Conservation (phyloP, 2,797 vertebrate species). For the Ceryle rudis region DNA sequence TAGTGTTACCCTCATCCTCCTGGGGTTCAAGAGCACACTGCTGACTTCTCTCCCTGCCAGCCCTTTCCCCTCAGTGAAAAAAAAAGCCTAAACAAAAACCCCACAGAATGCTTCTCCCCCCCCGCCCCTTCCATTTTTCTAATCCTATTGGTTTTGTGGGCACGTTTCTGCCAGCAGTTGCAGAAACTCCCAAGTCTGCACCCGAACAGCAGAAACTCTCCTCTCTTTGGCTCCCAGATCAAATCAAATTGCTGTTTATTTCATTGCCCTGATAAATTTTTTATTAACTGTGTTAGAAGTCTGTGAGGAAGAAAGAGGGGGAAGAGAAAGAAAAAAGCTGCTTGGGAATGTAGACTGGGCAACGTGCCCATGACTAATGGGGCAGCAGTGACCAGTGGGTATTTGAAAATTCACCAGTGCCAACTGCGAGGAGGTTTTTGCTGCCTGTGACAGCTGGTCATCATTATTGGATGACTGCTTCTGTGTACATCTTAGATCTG, state of each 20-base stretch:
- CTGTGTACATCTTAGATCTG: constrained; percentile 67
- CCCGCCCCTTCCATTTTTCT: not conserved
- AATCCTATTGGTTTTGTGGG: not conserved
- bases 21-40: not conserved
- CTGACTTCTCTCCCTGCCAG: not conserved
- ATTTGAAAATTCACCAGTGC: constrained; percentile 69
- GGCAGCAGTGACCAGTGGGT: constrained; percentile 60
- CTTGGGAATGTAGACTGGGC: constrained; percentile 70
- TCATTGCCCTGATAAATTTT: constrained; percentile 64
- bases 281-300: constrained; percentile 65
- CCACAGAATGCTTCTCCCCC: too few species aligned
- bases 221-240: constrained; percentile 33
- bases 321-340: constrained; percentile 14
- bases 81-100: not conserved
- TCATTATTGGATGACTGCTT: constrained; percentile 56
- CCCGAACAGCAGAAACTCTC: constrained; percentile 30
- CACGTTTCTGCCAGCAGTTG: constrained; percentile 6
- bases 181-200: not conserved
- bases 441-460: constrained; percentile 76
- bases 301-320: not conserved
- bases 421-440: constrained; percentile 74
- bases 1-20: not conserved
- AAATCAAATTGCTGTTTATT: constrained; percentile 67
- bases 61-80: not conserved
- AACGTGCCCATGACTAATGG: constrained; percentile 73